These are phyloP conservation scores for Aeoliscus strigatus DNA, from an alignment of 2,797 vertebrate species.

Conservation along the genomic window DNA sequence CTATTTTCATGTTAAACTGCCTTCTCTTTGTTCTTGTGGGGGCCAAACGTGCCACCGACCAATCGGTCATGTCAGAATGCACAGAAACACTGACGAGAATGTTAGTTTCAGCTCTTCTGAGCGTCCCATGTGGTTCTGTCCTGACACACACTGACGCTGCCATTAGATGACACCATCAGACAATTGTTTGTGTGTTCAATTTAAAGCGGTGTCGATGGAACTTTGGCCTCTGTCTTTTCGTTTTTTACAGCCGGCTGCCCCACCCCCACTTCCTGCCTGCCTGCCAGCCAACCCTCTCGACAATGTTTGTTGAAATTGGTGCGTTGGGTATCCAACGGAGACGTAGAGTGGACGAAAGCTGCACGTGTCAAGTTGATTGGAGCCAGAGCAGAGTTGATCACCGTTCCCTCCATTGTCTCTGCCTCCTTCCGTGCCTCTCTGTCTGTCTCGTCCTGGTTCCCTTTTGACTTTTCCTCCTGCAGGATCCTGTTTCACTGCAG, in stretches of 20 bases:
- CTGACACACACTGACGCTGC: too few species aligned
- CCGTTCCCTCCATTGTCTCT: slow-evolving; percentile 21
- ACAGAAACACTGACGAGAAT: too few species aligned
- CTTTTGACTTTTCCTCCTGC: slow-evolving; percentile 44
- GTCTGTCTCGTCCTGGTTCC: slow-evolving; percentile 30
- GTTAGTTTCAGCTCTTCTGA: too few species aligned
- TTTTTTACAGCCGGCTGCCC: slow-evolving; percentile 3
- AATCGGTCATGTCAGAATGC: too few species aligned
- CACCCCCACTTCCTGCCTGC: slow-evolving; percentile 39
- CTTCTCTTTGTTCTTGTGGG: too few species aligned
- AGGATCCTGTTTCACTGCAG: slow-evolving; percentile 65
- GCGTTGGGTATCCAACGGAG: slow-evolving; percentile 41
- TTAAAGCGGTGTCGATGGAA: slow-evolving; percentile 11
- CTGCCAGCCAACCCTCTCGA: slow-evolving; percentile 38
- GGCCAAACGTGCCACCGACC: too few species aligned
- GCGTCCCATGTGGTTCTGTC: too few species aligned
- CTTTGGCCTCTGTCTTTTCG: slow-evolving; percentile 7
- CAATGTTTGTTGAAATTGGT: slow-evolving; percentile 40
- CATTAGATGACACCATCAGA: too few species aligned
- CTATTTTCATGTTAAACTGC: too few species aligned
- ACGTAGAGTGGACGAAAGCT: slow-evolving; percentile 42
- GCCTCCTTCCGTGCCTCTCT: slow-evolving; percentile 10
- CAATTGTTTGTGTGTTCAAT: slow-evolving; percentile 2
- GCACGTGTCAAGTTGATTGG: slow-evolving; percentile 57
- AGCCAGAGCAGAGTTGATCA: slow-evolving; percentile 47